A percentile compares a stretch with the other conserved stretches of the same genome.
Evolutionary conservation across 2,797 vertebrate genomes (phyloP).

Genomic region (Sternarchorhynchus goeldii): DNA sequence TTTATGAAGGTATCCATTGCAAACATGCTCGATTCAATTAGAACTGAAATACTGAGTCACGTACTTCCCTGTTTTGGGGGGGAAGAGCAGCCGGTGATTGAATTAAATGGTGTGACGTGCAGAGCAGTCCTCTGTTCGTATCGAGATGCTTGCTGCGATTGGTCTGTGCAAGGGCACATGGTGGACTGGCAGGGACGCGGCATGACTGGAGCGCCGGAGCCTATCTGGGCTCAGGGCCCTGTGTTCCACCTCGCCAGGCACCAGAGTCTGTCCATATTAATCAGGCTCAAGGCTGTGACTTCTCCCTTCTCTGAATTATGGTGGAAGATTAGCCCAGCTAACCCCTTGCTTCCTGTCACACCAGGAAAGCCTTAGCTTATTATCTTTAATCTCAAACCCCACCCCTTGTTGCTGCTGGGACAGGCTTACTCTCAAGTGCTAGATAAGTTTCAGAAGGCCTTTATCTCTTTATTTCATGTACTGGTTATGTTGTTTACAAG

Average conservation of each 20-base stretch:
- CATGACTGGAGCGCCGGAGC: neutral
- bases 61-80: neutral
- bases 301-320: conserved; percentile 16
- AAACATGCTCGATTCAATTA: neutral
- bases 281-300: conserved; percentile 31
- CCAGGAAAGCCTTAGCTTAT: neutral
- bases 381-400: conserved; percentile 1
- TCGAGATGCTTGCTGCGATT: neutral
- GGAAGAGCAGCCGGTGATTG: neutral
- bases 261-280: conserved; percentile 32
- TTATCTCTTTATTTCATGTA: neutral
- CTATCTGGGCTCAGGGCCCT: conserved; percentile 12
- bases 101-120: conserved; percentile 17
- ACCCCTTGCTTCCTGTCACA: conserved; percentile 34
- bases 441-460: neutral
- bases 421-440: neutral
- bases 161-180: neutral
- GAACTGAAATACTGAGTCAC: neutral
- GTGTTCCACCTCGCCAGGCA: neutral
- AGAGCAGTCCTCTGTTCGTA: neutral
- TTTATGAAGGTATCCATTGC: neutral
- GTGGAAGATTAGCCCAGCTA: conserved; percentile 15
- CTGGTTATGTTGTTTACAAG: conserved; percentile 4
- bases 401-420: neutral
- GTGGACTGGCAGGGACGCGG: neutral